Conservation (phyloP, 35 echinoderm and acorn worm species). For the Amphiura filiformis region DNA sequence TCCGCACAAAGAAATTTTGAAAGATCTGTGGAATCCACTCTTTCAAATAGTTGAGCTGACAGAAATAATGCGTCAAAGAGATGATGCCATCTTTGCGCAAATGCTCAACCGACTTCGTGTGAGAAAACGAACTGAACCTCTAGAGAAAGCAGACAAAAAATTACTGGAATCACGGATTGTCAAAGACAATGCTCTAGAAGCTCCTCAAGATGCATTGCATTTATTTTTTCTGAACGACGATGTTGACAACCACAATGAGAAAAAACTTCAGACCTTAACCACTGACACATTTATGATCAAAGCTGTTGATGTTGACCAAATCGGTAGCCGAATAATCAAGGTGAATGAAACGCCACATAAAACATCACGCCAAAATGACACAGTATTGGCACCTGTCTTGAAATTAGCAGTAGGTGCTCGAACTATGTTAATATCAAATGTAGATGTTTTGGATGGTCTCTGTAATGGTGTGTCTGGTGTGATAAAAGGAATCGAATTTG, state of each 20-base stretch:
- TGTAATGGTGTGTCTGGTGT: slow-evolving; percentile 62
- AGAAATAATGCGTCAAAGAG: slow-evolving; percentile 69
- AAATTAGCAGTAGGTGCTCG: slow-evolving; percentile 48
- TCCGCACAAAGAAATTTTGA: neutral
- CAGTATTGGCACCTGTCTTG: neutral
- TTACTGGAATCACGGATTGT: neutral
- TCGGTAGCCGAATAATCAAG: neutral
- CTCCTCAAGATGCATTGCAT: neutral
- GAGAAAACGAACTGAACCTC: neutral
- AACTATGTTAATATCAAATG: slow-evolving; percentile 69
- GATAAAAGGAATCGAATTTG: slow-evolving; percentile 18
- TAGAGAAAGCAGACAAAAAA: neutral
- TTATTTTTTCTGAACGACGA: neutral
- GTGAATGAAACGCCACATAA: neutral
- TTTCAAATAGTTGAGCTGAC: slow-evolving; percentile 28
- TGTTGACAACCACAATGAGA: neutral
- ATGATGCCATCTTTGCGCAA: slow-evolving; percentile 27
- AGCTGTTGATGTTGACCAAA: slow-evolving; percentile 7
- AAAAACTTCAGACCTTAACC: neutral
- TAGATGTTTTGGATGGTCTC: slow-evolving; percentile 77
- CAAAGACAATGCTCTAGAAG: neutral
- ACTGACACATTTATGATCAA: neutral
- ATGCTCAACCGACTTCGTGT: slow-evolving; percentile 22
- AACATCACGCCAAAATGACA: neutral
- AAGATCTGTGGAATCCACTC: slow-evolving; percentile 14